These are phyloP conservation scores for Indicator indicator DNA, from an alignment of 2,113 vertebrate genomes.

Conservation along the genomic window DNA sequence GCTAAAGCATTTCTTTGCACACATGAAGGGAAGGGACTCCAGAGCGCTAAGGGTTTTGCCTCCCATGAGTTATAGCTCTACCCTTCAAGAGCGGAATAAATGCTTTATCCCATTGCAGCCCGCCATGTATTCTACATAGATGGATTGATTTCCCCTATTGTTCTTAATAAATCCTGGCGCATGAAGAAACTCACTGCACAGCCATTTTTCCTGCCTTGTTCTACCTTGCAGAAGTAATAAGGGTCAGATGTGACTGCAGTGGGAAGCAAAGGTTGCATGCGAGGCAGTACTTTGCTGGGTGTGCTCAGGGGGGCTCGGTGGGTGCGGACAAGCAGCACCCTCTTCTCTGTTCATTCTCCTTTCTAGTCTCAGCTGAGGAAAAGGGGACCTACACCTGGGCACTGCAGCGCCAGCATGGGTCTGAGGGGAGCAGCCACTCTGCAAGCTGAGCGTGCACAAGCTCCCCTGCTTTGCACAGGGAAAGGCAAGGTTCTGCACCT, in stretches of 20 bases:
- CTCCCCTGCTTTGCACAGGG: background rate
- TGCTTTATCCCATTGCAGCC: conserved; percentile 68
- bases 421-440: background rate
- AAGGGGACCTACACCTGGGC: background rate
- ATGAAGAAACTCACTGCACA: conserved; percentile 62
- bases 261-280: conserved; percentile 10
- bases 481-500: background rate
- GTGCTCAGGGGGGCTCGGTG: background rate
- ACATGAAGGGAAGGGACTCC: conserved; percentile 64
- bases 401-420: accelerated
- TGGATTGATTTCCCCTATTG: conserved; percentile 71
- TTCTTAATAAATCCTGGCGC: conserved; percentile 68
- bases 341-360: background rate
- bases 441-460: background rate
- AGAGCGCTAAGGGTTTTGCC: conserved; percentile 66
- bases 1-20: conserved; percentile 66
- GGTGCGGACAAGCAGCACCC: background rate
- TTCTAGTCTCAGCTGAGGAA: background rate
- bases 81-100: conserved; percentile 70
- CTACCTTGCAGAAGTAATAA: conserved; percentile 68
- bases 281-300: background rate
- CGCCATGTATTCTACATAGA: conserved; percentile 68
- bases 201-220: conserved; percentile 71
- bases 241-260: conserved; percentile 62
- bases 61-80: conserved; percentile 72